A percentile compares a stretch with the other conserved stretches of the same genome.
Evolutionary conservation across 2,113 vertebrate genomes (phyloP).

Genomic region (Takifugu bimaculatus): DNA sequence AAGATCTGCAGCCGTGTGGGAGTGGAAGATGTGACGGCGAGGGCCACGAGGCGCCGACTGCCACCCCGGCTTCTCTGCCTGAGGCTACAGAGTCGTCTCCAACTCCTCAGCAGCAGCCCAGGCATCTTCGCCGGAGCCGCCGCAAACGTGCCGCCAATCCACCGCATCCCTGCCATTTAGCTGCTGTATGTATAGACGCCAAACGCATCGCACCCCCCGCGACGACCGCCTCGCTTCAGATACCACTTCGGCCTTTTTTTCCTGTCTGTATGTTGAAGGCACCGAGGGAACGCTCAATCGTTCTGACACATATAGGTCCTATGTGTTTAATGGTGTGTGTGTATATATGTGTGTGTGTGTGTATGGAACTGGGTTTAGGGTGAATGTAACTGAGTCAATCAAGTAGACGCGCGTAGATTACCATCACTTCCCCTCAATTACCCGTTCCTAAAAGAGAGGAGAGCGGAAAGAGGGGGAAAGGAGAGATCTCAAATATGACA

Average conservation of each 20-base stretch:
- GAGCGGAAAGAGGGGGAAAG: slow-evolving; percentile 17
- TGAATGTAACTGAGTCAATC: slow-evolving; percentile 57
- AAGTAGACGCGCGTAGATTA: slow-evolving; percentile 44
- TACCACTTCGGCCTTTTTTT: slow-evolving; percentile 16
- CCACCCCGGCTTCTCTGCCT: slow-evolving; percentile 38
- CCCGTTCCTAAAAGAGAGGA: slow-evolving; percentile 29
- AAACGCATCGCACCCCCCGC: slow-evolving; percentile 32
- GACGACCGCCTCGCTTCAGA: slow-evolving; percentile 20
- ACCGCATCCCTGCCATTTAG: slow-evolving; percentile 31
- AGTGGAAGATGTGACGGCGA: slow-evolving; percentile 15
- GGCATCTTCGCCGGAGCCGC: slow-evolving; percentile 31
- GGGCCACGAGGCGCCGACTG: slow-evolving; percentile 30
- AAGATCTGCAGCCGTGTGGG: slow-evolving; percentile 11
- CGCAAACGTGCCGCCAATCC: slow-evolving; percentile 5
- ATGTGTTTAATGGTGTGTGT: slow-evolving; percentile 47
- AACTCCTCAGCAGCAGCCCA: slow-evolving; percentile 15
- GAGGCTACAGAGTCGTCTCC: slow-evolving; percentile 40
- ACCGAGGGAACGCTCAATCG: slow-evolving; percentile 29
- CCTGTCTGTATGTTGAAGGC: slow-evolving; percentile 37
- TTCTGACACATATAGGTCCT: slow-evolving; percentile 61
- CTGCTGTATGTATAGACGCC: slow-evolving; percentile 39
- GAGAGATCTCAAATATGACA: slow-evolving; percentile 40
- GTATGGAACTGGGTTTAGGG: slow-evolving; percentile 7
- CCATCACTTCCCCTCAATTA: slow-evolving; percentile 61
- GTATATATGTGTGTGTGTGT: slow-evolving; percentile 29